Base-by-base conservation (phyloP, 2,113 vertebrate species). In the Pitta sordida region DNA sequence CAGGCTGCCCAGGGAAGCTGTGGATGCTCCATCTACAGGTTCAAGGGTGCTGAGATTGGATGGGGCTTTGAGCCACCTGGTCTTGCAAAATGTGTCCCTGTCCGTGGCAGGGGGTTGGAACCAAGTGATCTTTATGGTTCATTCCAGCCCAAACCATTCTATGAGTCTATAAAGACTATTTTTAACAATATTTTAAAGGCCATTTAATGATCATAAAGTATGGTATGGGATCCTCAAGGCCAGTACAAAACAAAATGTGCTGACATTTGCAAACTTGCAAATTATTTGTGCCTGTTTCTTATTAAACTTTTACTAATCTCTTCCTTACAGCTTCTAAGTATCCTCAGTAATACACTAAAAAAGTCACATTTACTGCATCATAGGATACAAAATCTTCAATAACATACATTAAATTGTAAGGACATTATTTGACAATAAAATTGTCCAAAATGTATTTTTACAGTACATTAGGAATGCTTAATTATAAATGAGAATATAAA, bases 291-390 rank as follows among this genome's bases (percentile, higher is more conserved):
- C 59, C 52, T 56, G 36, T 30, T 86, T 70, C 34, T 78, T 73
- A 26, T 58, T 77, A 68, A 70, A 10, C 30, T 92, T 93, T 58
- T 63, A 51, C 4, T 39, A 68, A 78, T 83, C 26, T 74, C 26
- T 65, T 91, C 24, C 27, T 74, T 73, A 15, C 5, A 77, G 34
- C 43, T 93, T 82, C 80, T 91, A 91, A 90, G 13, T 34, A 77
- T 82, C 53, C 83, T 91, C 36, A 82, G 55, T 96, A 96, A 95
- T 76, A 78, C 41, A 83, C 55, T 95, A 79, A 96, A 86, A 20
- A 11, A 87, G n/a, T 89, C 88, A 88, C 64, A 95, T 93, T 90
- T 90, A 65, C 71, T 91, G 71, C 85, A 91, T 93, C 46, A 93
- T 34, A 71, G 13, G 15, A 60, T 88, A 94, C 36, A 85, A 78